Evolutionary conservation across 2,888 invertebrate genomes (phyloP), one percentile per base, ranked within the genome.

Genomic region (Melanostoma scalare): DNA sequence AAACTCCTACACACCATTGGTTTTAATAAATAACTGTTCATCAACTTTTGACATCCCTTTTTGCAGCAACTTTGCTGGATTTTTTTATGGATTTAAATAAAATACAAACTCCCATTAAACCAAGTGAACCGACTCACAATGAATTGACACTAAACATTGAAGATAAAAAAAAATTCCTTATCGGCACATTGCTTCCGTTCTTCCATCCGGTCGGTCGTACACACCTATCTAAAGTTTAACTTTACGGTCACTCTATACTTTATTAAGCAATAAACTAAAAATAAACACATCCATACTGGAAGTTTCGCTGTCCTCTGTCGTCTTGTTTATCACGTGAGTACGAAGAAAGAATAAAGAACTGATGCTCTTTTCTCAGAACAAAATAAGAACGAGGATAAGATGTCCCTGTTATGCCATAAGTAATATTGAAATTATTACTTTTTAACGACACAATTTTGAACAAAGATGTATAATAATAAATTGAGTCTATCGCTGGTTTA

Each of bases 191-290:
- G 61, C 61, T 68, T 56, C 61, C 52, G 30, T n/a, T 1, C 8
- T 36, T 63, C 31, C 38, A 10, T 50, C 6, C 61, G 61, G 20
- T 20, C 20, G 20, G 75, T 48, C 48, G 60, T 67, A 53, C 55
- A 61, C 67, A 76, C 81, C 56, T 67, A 50, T 72, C 67, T 72
- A 38, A 50, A 76, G 61, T 76, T 76, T 42, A 67, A 81, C 81
- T 81, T 77, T 77, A 81, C 20, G 61, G 76, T 77, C 81, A 81
- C 67, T 77, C 61, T n/a, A 48, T 63, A 50, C 53, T 76, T 81
- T 76, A 81, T 72, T 55, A 77, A 68, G 56, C 46, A 46, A 72
- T 72, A 69, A 69, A 60, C 6, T 48, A 60, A 38, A 33, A 38
- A 61, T 46, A 42, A 40, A 46, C 35, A 8, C 20, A 76, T 65